Evolutionary conservation across 2,113 vertebrate species (phyloP), one percentile per base, ranked within the genome.

Genomic region (Syrrhaptes paradoxus): DNA sequence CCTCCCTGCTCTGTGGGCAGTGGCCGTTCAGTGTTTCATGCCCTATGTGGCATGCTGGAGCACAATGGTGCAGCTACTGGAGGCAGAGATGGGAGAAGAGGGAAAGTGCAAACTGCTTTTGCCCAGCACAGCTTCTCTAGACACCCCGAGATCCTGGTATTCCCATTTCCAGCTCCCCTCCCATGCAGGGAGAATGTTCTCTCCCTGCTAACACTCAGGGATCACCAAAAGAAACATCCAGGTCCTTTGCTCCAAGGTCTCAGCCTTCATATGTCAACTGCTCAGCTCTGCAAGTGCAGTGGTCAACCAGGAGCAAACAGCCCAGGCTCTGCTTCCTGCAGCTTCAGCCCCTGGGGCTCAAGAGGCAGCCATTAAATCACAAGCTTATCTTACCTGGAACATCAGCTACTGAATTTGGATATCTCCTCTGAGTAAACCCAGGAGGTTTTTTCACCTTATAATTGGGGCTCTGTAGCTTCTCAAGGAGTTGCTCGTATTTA

Each of bases 31-130:
- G 41, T 41, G 41, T 41, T 90, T 78, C 20, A 12, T 1, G 1
- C 4, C 9, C 24, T 1, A 0, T 0, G 2, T 13, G n/a, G 24
- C 41, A 8, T 1, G 1, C 25, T 26, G 36, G 8, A 43, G 26
- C 46, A 43, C 0, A 0, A 26, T 9, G 6, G 13, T 9, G 26
- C 17, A 61, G 49, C 59, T 75, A 29, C 57, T 26, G n/a, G 43
- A 85, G 20, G 9, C 41, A 41, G 38, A 85, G 38, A 7, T 10
- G 22, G 48, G 32, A 80, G 34, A 59, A 51, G 11, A 76, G 9
- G 31, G 19, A 24, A 78, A 59, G 52, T 51, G 4, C 16, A 67
- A 34, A 22, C 2, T 55, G 61, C 19, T 71, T 73, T 63, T 51
- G 21, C 26, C 26, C 4, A 45, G 32, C 3, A 1, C 57, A 49